Evolutionary conservation across 1,140 invertebrate genomes (phyloP).

Genomic region (Andricus grossulariae): DNA sequence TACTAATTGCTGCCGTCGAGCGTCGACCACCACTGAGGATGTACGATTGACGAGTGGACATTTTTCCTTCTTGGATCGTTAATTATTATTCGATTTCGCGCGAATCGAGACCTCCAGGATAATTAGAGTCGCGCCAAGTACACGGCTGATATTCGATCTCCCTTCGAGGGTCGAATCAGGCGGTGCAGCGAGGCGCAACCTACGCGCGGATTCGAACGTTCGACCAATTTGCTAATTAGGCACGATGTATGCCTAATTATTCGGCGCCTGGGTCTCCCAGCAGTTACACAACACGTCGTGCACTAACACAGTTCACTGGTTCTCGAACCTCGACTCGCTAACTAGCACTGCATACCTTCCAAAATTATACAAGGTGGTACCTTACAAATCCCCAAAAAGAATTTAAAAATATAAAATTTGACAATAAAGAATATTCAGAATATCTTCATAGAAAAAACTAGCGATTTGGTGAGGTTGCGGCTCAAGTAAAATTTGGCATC

Average conservation of each 20-base stretch:
- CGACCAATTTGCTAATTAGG: constrained; percentile 68
- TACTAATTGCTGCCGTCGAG: constrained; percentile 23
- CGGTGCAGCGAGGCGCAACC: constrained; percentile 42
- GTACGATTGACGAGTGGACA: neutral
- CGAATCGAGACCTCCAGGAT: constrained; percentile 4
- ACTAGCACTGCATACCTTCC: neutral
- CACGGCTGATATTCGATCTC: constrained; percentile 31
- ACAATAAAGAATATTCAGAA: too few species aligned
- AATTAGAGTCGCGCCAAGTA: constrained; percentile 37
- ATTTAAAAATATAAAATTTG: too few species aligned
- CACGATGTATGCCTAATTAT: constrained; percentile 66
- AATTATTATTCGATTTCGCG: constrained; percentile 45
- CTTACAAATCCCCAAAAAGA: too few species aligned
- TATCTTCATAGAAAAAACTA: too few species aligned
- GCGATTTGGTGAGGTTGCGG: too few species aligned
- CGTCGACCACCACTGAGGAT: neutral
- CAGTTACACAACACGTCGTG: neutral
- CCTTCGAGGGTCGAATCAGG: constrained; percentile 40
- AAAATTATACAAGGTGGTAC: too few species aligned
- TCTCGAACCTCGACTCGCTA: neutral
- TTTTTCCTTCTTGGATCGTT: constrained; percentile 7
- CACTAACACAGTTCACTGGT: neutral
- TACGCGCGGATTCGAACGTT: constrained; percentile 19
- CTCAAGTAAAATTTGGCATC: too few species aligned
- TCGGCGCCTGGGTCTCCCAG: constrained; percentile 45